Base-by-base conservation (phyloP, 2,113 vertebrate species). In the Sander vitreus region DNA sequence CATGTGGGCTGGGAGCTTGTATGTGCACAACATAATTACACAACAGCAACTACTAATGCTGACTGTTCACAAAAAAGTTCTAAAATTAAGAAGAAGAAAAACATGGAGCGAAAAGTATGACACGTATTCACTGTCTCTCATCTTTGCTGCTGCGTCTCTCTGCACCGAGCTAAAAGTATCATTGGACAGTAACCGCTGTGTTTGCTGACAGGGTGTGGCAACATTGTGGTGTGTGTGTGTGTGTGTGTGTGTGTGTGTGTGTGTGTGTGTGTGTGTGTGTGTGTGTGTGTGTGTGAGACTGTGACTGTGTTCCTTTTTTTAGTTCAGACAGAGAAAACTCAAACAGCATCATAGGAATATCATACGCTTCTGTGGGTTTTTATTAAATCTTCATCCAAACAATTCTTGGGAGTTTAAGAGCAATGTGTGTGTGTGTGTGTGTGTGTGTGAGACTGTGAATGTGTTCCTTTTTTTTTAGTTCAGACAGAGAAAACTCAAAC, bases 171-270 rank as follows among this genome's bases (percentile, higher is more conserved):
- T 73, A 12, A 80, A 74, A 84, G 82, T 86, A 71, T 89, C 81
- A 81, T 82, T 76, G 82, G 83, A 90, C 80, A 27, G 18, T 72
- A 65, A 90, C 81, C 63, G 10, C 92, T 85, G 76, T 91, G 19
- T 91, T 90, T 86, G 85, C 83, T 85, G 83, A 81, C 84, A 89
- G 93, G 92, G 93, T 89, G 93, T 88, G 90, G 88, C 83, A n/a
- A 30, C 86, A 2, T 59, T 92, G 89, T 71, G 86, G 89, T 65
- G 68, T 66, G 65, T 51, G 36, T 76, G 73, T 63, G 63, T 68
- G 81, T 51, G 74, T 73, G 54, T 68, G 67, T 71, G 80, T 62
- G 50, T 70, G 50, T 57, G 64, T 45, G 59, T 72, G 30, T 63
- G 68, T 72, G 50, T 57, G 65, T 76, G 51, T 67, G 1, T 27